These are phyloP conservation scores for Struthidea cinerea DNA, from an alignment of 2,113 vertebrate genomes.

Conservation along the genomic window DNA sequence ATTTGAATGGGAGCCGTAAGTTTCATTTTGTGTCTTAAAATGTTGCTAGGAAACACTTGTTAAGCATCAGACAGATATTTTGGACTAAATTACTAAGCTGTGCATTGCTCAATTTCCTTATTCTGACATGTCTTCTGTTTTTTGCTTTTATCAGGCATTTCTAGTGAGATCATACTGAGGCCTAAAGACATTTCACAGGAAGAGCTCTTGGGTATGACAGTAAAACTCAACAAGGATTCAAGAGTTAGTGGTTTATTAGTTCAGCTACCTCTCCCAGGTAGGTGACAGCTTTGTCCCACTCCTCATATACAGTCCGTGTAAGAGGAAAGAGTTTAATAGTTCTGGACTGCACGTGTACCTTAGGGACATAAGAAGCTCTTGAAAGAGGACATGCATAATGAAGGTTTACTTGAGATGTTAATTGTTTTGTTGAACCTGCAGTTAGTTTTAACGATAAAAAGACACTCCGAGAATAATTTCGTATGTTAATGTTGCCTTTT, in stretches of 20 bases:
- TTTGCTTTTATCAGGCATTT: slow-evolving; percentile 67
- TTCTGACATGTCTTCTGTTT: neutral
- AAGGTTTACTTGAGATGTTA: neutral
- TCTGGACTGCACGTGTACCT: neutral
- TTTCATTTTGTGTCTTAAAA: neutral
- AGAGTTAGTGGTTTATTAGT: slow-evolving; percentile 87
- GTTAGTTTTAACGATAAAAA: neutral
- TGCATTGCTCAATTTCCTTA: neutral
- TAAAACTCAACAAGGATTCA: slow-evolving; percentile 83
- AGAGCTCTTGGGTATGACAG: slow-evolving; percentile 83
- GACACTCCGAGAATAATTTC: neutral
- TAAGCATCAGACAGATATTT: neutral
- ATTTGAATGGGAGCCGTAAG: neutral
- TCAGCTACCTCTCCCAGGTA: slow-evolving; percentile 87
- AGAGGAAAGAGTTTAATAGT: neutral
- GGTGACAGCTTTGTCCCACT: neutral
- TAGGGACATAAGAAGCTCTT: neutral
- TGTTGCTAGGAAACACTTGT: neutral
- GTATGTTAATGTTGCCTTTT: neutral
- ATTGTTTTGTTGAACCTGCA: neutral
- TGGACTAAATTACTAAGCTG: neutral
- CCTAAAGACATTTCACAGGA: slow-evolving; percentile 85
- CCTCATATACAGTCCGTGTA: neutral
- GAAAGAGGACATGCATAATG: neutral
- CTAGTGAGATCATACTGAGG: slow-evolving; percentile 84